phyloP scores from a whole-genome alignment of 2,797 vertebrate species.

The Morus bassanus region DNA sequence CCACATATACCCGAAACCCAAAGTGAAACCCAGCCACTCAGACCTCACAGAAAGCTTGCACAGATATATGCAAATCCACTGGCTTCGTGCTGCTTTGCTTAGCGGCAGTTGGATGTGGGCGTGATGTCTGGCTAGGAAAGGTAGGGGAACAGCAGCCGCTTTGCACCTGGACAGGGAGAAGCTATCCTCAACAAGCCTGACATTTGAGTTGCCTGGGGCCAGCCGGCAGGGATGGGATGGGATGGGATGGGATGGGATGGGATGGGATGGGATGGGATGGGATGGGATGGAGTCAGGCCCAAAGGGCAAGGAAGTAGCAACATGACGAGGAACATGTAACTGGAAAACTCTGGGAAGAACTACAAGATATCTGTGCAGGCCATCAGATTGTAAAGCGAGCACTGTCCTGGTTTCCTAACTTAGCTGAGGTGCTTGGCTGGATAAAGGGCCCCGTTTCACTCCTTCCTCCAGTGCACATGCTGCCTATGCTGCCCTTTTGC shows the following conservation, averaged over 20 bases:
- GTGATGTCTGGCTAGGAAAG: neutral
- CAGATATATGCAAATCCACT: conserved; percentile 18
- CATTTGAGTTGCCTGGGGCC: neutral
- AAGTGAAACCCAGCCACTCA: neutral
- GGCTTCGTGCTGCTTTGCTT: neutral
- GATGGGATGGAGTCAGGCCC: neutral
- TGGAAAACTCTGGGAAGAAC: neutral
- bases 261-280: too few relatives aligned
- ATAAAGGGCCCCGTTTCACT: fast-evolving
- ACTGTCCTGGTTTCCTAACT: neutral
- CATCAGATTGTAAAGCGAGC: neutral
- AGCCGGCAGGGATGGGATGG: neutral
- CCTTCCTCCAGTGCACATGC: fast-evolving
- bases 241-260: too few relatives aligned
- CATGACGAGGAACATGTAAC: fast-evolving
- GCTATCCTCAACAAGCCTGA: fast-evolving
- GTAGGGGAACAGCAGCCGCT: neutral
- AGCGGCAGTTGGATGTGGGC: neutral
- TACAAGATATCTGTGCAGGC: neutral
- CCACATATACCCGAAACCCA: neutral
- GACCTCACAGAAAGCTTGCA: neutral
- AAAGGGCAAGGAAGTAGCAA: neutral
- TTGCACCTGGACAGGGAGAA: neutral
- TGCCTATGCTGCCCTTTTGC: neutral
- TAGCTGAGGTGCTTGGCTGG: neutral